Evolutionary conservation across 2,797 vertebrate genomes (phyloP).

Genomic region (Bradypodion ventrale): DNA sequence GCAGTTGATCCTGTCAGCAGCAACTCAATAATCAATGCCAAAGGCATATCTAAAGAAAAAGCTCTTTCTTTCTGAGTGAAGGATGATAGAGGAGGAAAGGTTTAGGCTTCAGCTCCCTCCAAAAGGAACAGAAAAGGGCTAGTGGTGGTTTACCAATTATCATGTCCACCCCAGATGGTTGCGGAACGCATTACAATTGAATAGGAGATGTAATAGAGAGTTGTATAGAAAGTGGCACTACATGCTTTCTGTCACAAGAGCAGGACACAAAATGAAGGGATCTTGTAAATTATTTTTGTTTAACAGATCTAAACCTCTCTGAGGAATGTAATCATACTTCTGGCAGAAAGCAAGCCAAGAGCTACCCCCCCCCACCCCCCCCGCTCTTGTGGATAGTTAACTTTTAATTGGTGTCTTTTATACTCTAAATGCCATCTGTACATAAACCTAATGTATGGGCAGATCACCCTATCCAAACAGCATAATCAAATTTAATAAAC

Average conservation of each 20-base stretch:
- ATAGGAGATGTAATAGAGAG: not conserved
- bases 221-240: not conserved
- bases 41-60: not conserved
- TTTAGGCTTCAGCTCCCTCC: not conserved
- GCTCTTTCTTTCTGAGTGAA: not conserved
- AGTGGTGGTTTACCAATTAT: too few relatives aligned
- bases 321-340: not conserved
- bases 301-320: not conserved
- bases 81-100: not conserved
- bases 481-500: slow-evolving; percentile 30
- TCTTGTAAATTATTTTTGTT: not conserved
- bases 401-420: slow-evolving; percentile 5
- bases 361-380: not conserved
- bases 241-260: not conserved
- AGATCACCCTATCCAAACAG: slow-evolving; percentile 31
- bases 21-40: not conserved
- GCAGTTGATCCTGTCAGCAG: not conserved
- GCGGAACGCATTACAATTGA: not conserved
- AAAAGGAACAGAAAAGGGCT: not conserved
- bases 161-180: too few relatives aligned
- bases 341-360: not conserved
- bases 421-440: slow-evolving; percentile 36
- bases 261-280: not conserved
- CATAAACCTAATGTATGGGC: slow-evolving; percentile 11
- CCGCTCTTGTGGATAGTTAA: not conserved